These are phyloP conservation scores for Entomobrya proxima DNA, from an alignment of 2,888 invertebrate genomes.

Conservation along the genomic window DNA sequence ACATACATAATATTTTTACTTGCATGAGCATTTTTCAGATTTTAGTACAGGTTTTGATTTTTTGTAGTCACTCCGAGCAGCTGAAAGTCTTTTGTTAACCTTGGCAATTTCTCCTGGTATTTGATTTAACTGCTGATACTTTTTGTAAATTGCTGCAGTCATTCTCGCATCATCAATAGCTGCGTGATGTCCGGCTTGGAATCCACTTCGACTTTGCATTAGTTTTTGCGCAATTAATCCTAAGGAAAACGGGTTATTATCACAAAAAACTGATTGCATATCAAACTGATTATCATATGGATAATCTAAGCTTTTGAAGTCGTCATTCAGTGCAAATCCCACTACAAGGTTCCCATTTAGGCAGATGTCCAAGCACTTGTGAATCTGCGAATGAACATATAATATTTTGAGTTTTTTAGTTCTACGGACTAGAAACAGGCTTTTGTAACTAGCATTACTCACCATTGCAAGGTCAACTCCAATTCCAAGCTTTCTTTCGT, in stretches of 20 bases:
- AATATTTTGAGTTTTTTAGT: background rate
- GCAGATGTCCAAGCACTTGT: background rate
- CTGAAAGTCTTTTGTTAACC: background rate
- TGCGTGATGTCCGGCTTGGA: slow-evolving; percentile 18
- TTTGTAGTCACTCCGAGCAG: background rate
- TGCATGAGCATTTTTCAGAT: too few species aligned
- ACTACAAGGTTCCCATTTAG: background rate
- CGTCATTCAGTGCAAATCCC: background rate
- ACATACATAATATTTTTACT: too few species aligned
- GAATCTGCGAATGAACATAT: background rate
- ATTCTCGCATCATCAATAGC: slow-evolving; percentile 39
- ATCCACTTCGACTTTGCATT: background rate
- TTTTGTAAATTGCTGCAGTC: background rate
- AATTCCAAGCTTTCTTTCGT: background rate
- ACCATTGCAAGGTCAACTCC: background rate
- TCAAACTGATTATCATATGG: background rate
- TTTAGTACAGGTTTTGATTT: too few species aligned
- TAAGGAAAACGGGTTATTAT: background rate
- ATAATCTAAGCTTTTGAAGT: background rate
- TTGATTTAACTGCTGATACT: background rate
- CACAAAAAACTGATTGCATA: background rate
- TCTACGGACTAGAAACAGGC: background rate
- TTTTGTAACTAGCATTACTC: slow-evolving; percentile 14
- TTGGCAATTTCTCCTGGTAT: too few species aligned
- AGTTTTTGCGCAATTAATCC: background rate